Percentiles rank a stretch among this genome's conserved stretches.
Conservation (phyloP, 2,113 vertebrate genomes). For the Candoia aspera region DNA sequence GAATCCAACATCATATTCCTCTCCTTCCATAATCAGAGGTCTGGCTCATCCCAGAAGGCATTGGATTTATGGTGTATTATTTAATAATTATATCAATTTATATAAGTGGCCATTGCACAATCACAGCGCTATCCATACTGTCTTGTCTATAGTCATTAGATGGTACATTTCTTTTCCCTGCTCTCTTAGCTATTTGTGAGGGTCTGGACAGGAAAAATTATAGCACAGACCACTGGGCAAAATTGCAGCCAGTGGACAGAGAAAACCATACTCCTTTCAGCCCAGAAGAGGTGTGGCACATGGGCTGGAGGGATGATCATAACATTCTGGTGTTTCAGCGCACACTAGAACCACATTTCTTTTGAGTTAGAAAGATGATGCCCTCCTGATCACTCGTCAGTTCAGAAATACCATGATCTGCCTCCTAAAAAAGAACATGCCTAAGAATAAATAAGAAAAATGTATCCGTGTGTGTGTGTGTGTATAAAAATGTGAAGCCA, state of each 20-base stretch:
- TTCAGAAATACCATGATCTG: constrained; percentile 34
- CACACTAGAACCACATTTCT: background rate
- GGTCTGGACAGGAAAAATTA: background rate
- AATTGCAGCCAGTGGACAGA: background rate
- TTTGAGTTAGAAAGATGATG: constrained; percentile 9
- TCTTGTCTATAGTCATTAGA: background rate
- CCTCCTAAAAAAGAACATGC: constrained; percentile 50
- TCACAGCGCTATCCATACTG: background rate
- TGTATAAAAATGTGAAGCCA: background rate
- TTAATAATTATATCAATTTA: background rate
- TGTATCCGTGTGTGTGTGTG: constrained; percentile 43
- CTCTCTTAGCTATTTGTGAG: background rate
- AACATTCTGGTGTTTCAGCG: background rate
- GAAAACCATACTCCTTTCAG: background rate
- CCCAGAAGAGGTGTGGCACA: background rate
- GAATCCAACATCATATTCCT: background rate
- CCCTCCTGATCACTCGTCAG: constrained; percentile 8
- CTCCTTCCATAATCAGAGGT: background rate
- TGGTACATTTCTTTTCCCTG: background rate
- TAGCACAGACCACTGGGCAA: background rate
- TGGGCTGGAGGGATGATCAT: background rate
- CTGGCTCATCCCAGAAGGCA: background rate
- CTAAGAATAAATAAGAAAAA: constrained; percentile 51
- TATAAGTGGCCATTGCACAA: background rate
- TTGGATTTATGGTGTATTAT: background rate